A percentile compares a stretch with the other conserved stretches of the same genome.
phyloP scores from a whole-genome alignment of 2,888 invertebrate species.

The Hypercompe scribonia region DNA sequence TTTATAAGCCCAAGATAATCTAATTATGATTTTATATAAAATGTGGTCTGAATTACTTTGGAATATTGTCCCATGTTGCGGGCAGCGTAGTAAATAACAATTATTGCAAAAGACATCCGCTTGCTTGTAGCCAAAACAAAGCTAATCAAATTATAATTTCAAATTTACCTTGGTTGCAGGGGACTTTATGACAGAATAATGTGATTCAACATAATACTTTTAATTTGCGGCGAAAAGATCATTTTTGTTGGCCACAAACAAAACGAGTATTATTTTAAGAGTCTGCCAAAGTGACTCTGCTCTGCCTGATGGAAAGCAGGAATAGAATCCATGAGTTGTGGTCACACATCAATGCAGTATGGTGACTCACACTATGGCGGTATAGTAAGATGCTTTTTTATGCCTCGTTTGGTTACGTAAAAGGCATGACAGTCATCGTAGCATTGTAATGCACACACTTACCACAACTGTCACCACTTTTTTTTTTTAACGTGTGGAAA shows the following conservation, averaged over 20 bases:
- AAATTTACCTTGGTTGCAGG: conserved; percentile 55
- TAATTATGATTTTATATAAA: conserved; percentile 73
- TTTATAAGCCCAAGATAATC: conserved; percentile 67
- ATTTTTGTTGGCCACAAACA: background rate
- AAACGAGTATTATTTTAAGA: background rate
- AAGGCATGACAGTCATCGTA: no score
- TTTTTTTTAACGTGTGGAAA: no score
- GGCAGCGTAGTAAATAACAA: conserved; percentile 63
- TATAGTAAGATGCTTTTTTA: no score
- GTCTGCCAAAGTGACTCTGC: no score
- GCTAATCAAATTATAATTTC: conserved; percentile 70
- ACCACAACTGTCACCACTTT: no score
- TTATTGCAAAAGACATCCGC: conserved; percentile 57
- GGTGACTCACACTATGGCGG: no score
- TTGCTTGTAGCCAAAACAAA: conserved; percentile 56
- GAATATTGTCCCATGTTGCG: conserved; percentile 53
- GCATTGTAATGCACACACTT: no score
- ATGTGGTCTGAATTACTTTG: conserved; percentile 46
- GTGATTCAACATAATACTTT: conserved; percentile 55
- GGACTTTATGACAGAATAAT: conserved; percentile 55
- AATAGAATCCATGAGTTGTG: no score
- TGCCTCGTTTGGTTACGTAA: no score
- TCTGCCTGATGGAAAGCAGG: no score
- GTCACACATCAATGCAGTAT: no score
- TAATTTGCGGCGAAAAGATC: conserved; percentile 35